A percentile compares a stretch with the other conserved stretches of the same genome.
Evolutionary conservation across 2,888 invertebrate species (phyloP).

Genomic region (Xestia xanthographa): DNA sequence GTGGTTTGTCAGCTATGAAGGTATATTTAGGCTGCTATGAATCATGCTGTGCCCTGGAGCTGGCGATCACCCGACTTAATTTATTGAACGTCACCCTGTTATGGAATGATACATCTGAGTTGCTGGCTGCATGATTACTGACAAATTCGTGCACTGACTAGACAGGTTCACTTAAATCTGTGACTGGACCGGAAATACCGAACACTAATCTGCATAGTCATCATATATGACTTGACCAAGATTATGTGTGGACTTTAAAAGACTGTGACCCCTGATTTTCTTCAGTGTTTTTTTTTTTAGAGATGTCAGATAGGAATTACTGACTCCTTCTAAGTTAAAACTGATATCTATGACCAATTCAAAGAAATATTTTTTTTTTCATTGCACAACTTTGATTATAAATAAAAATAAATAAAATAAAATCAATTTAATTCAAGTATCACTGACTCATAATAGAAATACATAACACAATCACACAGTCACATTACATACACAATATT

Average conservation of each 20-base stretch:
- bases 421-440: no score
- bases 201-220: not conserved
- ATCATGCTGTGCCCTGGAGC: not conserved
- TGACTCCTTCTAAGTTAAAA: not conserved
- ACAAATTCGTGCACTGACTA: not conserved
- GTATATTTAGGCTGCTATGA: not conserved
- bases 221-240: not conserved
- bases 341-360: not conserved
- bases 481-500: no score
- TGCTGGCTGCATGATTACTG: not conserved
- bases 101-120: not conserved
- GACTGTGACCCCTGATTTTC: not conserved
- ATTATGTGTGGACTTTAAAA: not conserved
- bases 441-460: no score
- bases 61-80: not conserved
- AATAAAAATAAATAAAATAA: no score
- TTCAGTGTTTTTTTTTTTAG: not conserved
- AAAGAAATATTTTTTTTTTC: no score
- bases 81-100: slow-evolving; percentile 3
- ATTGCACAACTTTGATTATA: not conserved
- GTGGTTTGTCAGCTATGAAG: not conserved
- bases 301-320: not conserved
- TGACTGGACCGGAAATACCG: no score
- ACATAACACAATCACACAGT: no score
- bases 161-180: not conserved